Conservation (phyloP, 2,113 vertebrate genomes). For the Daboia siamensis region DNA sequence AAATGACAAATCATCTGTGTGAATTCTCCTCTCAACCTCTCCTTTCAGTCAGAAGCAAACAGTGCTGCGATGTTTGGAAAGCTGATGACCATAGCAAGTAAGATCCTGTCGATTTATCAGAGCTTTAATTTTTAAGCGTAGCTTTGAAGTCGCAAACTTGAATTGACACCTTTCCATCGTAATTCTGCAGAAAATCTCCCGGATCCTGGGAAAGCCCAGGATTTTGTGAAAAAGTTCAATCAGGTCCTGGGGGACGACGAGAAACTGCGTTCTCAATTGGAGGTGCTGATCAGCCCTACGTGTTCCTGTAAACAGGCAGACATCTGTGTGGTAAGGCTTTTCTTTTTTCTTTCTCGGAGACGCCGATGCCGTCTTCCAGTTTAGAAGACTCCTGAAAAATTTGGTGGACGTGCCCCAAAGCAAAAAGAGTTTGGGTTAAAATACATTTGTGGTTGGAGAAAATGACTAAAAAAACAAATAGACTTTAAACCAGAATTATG, state of each 20-base stretch:
- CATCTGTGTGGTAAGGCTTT: slow-evolving; percentile 90
- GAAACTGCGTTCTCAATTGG: slow-evolving; percentile 89
- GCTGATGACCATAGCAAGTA: slow-evolving; percentile 96
- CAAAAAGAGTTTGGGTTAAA: too few species aligned
- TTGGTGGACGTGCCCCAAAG: too few species aligned
- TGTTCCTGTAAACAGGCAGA: slow-evolving; percentile 99
- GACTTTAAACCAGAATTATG: too few species aligned
- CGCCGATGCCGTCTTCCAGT: background rate
- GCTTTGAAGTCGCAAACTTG: slow-evolving; percentile 3
- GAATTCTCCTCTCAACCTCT: slow-evolving; percentile 17
- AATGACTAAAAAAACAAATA: too few species aligned
- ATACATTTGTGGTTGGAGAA: too few species aligned
- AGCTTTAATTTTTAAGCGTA: background rate
- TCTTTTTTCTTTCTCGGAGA: background rate
- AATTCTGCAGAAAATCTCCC: slow-evolving; percentile 87
- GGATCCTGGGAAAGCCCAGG: slow-evolving; percentile 97
- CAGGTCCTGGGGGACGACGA: slow-evolving; percentile 97
- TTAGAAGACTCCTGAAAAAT: background rate
- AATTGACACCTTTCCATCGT: slow-evolving; percentile 26
- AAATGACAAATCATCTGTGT: background rate
- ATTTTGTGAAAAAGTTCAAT: slow-evolving; percentile 99
- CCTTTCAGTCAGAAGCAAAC: slow-evolving; percentile 89
- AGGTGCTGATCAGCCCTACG: slow-evolving; percentile 91
- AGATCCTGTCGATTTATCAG: background rate
- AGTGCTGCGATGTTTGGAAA: slow-evolving; percentile 94